phyloP scores from a whole-genome alignment of 2,113 vertebrate species.

The Salminus brasiliensis region DNA sequence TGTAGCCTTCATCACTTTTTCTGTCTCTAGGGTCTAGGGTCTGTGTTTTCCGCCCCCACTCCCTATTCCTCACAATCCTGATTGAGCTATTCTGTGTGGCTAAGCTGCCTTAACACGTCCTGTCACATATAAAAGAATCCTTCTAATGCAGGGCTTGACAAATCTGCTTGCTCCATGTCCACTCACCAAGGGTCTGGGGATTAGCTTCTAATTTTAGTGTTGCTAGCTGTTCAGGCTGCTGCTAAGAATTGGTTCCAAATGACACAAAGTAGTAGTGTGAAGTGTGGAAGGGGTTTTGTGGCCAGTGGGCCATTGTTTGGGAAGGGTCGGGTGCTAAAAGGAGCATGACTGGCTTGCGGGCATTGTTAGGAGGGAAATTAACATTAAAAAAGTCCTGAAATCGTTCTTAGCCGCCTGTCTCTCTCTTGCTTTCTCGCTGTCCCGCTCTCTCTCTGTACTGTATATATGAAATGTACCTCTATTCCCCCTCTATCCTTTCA shows the following conservation, averaged over 20 bases:
- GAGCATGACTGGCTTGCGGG: constrained; percentile 54
- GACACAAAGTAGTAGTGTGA: constrained; percentile 64
- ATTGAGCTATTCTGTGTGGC: constrained; percentile 64
- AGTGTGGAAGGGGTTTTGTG: constrained; percentile 33
- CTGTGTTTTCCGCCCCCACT: constrained; percentile 15
- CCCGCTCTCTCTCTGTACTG: too few relatives aligned
- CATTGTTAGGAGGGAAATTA: constrained; percentile 52
- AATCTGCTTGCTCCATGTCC: constrained; percentile 73
- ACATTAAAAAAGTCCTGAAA: constrained; percentile 52
- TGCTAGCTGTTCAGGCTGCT: constrained; percentile 67
- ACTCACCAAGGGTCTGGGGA: constrained; percentile 65
- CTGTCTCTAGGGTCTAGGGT: background rate
- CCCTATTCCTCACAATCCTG: constrained; percentile 58
- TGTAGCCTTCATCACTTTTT: background rate
- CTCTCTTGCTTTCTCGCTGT: too few relatives aligned
- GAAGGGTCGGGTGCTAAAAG: constrained; percentile 52
- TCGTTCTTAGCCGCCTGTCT: constrained; percentile 6
- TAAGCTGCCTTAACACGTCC: constrained; percentile 67
- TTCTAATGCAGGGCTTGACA: constrained; percentile 72
- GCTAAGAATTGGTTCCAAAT: constrained; percentile 71
- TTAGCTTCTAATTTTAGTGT: constrained; percentile 72
- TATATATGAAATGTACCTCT: too few relatives aligned
- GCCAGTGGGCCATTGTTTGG: constrained; percentile 55
- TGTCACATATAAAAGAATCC: constrained; percentile 68
- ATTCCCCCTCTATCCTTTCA: too few relatives aligned